phyloP scores from a whole-genome alignment of 2,888 invertebrate species.

The Artemia sinica region DNA sequence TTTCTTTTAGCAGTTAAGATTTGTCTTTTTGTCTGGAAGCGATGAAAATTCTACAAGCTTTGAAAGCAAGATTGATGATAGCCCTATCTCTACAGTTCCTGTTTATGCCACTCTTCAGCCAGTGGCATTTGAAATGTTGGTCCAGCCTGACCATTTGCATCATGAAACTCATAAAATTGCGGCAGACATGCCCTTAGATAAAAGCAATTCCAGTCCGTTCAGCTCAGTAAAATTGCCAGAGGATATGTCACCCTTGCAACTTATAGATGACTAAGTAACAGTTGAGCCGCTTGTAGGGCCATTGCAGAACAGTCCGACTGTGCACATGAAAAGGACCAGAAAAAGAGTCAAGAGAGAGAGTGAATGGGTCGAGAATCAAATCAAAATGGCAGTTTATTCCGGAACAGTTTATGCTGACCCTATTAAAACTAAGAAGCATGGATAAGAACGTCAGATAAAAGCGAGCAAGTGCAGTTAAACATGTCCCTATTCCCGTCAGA shows the following conservation, averaged over 20 bases:
- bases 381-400: background rate
- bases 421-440: slow-evolving; percentile 4
- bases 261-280: slow-evolving; percentile 3
- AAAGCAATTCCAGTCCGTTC: slow-evolving; percentile 1
- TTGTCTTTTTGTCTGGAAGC: slow-evolving; percentile 1
- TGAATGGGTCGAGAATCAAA: background rate
- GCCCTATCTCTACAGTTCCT: background rate
- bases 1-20: background rate
- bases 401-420: slow-evolving; percentile 12
- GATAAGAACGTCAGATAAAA: slow-evolving; percentile 5
- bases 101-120: slow-evolving; percentile 13
- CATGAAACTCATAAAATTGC: background rate
- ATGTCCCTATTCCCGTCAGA: background rate
- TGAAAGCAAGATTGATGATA: background rate
- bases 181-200: background rate
- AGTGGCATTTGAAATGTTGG: slow-evolving; percentile 5
- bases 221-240: slow-evolving; percentile 3
- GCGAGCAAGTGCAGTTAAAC: slow-evolving; percentile 1
- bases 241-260: slow-evolving; percentile 6
- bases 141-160: slow-evolving; percentile 9
- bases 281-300: slow-evolving; percentile 7
- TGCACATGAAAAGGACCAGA: background rate
- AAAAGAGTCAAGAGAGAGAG: slow-evolving; percentile 8
- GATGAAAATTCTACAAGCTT: background rate
- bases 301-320: background rate